Percentiles rank a stretch among this genome's conserved stretches.
phyloP scores from a whole-genome alignment of 2,797 vertebrate species.

The Poeciliopsis turneri region DNA sequence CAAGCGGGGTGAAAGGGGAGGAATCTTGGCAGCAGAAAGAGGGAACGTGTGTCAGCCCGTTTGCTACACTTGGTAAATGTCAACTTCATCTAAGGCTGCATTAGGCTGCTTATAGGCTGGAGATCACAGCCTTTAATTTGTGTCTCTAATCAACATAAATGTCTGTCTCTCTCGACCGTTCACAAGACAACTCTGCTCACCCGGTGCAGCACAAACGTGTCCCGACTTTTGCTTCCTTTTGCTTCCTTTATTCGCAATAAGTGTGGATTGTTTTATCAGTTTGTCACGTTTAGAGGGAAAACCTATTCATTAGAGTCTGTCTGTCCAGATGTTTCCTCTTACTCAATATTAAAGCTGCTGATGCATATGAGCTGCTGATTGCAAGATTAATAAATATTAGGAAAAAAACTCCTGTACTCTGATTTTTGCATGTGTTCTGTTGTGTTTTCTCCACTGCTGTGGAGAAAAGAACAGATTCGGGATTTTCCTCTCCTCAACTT shows the following conservation, averaged over 20 bases:
- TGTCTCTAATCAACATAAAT: conserved; percentile 27
- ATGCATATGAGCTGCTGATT: conserved; percentile 44
- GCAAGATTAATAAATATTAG: conserved; percentile 11
- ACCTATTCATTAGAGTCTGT: conserved; percentile 29
- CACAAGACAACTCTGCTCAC: neutral
- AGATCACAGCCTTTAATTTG: conserved; percentile 37
- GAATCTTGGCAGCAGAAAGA: conserved; percentile 21
- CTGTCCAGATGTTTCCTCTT: conserved; percentile 33
- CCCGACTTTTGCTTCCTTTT: neutral
- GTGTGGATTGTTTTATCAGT: conserved; percentile 16
- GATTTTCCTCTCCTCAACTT: conserved; percentile 4
- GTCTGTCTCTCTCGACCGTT: conserved; percentile 1
- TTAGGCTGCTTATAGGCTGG: conserved; percentile 45
- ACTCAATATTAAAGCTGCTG: conserved; percentile 25
- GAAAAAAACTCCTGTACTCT: neutral
- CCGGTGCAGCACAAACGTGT: conserved; percentile 1
- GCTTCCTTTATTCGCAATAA: neutral
- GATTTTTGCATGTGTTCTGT: neutral
- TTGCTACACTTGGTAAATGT: conserved; percentile 62
- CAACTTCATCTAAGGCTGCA: conserved; percentile 58
- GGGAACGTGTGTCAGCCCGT: conserved; percentile 21
- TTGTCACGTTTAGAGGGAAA: conserved; percentile 24
- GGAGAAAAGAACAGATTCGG: conserved; percentile 6
- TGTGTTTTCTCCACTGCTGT: neutral
- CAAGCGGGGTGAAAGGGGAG: neutral